Conservation (phyloP, 2,113 vertebrate species). For the Gavia stellata region DNA sequence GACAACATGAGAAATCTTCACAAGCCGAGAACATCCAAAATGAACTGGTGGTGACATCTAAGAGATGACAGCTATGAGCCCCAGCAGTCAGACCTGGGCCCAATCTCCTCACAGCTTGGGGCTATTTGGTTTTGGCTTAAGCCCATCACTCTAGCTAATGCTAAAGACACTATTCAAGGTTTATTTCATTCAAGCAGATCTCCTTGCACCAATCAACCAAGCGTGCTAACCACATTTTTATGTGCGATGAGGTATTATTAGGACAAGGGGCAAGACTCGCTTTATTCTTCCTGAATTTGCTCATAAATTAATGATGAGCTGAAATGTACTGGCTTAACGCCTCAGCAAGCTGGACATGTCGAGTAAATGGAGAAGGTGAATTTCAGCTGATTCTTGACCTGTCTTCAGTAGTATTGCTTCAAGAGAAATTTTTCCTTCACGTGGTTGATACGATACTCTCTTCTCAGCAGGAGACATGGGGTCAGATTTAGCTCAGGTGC, state of each 20-base stretch:
- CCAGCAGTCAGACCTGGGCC: background rate
- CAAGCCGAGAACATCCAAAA: background rate
- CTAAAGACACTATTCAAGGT: background rate
- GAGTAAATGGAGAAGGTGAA: background rate
- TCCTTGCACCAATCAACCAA: background rate
- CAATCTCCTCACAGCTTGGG: background rate
- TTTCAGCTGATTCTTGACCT: background rate
- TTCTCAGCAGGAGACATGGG: background rate
- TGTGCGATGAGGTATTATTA: background rate
- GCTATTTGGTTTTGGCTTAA: background rate
- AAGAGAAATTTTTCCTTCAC: background rate
- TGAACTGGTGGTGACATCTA: background rate
- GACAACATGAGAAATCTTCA: background rate
- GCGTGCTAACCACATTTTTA: background rate
- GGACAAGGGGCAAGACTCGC: background rate
- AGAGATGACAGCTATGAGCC: background rate
- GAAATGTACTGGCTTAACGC: background rate
- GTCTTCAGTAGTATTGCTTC: background rate
- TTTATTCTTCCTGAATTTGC: background rate
- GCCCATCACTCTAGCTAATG: background rate
- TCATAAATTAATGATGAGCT: conserved; percentile 27
- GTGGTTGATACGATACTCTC: background rate
- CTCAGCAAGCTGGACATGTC: background rate
- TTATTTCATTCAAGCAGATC: background rate
- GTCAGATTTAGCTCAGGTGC: background rate